Base-by-base conservation (phyloP, 2,113 vertebrate genomes). In the Hydrochoerus hydrochaeris region DNA sequence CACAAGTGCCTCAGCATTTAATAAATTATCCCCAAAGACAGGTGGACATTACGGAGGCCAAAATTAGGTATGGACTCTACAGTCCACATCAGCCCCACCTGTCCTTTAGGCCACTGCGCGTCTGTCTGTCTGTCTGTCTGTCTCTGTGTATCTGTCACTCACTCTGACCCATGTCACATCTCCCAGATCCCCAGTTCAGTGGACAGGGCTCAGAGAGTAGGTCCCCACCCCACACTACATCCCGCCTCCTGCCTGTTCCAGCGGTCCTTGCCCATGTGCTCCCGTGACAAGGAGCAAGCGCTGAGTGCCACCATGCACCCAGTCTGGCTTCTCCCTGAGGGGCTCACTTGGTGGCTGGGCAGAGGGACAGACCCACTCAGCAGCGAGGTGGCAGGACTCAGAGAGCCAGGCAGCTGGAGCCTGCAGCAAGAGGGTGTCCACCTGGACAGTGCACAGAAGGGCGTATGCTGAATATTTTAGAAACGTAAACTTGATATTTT, bases 381-480 rank as follows among this genome's bases (percentile, higher is more conserved):
- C 24, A 8, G 65, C 12, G 24, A 8, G 4, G 26, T 75, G 38
- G n/a, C 85, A 75, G 75, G 20, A 11, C 1, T 0, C 41, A 4
- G 54, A 49, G 32, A 0, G 8, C 17, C 13, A 14, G 11, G 32
- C 14, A 19, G 32, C 17, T 17, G 11, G 62, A 19, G 7, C 35
- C 0, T 38, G 5, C 0, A 0, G 24, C 54, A 19, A 13, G 35
- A 9, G 28, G 46, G 17, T 1, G 2, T 41, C 54, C 58, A 7
- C 24, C 8, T 12, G 3, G 38, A 14, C 8, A 14, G 6, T 7
- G 3, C 5, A 30, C 35, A 17, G 80, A 22, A 17, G 49, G 28
- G 1, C 3, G 3, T 30, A 32, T 32, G 28, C 41, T 12, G 58
- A 81, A 46, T 17, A 6, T 78, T 92, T 88, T 77, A 81, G 19